phyloP scores from a whole-genome alignment of 2,113 vertebrate genomes.

The Halcyon malimbica region DNA sequence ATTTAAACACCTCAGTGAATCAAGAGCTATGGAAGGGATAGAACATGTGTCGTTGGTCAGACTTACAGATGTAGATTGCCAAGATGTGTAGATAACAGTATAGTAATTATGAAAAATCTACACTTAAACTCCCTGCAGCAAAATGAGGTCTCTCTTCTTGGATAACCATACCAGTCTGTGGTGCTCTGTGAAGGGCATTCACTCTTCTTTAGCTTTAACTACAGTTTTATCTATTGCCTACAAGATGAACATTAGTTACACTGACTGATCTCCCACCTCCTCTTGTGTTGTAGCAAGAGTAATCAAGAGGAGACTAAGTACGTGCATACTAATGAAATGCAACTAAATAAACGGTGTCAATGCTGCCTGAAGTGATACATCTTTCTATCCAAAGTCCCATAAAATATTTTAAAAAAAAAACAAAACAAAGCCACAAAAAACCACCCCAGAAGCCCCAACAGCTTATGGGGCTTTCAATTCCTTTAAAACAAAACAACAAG shows the following conservation, averaged over 20 bases:
- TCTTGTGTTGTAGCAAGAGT: not conserved
- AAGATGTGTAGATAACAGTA: not conserved
- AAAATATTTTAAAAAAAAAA: not conserved
- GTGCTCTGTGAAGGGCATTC: not conserved
- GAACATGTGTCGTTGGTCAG: accelerated
- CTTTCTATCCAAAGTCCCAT: not conserved
- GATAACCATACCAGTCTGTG: not conserved
- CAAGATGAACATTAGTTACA: not conserved
- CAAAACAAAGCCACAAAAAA: not conserved
- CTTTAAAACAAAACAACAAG: not conserved
- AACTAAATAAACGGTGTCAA: not conserved
- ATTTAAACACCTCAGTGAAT: not conserved
- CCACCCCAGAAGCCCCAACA: not conserved
- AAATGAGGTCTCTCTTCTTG: not conserved
- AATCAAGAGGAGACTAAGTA: not conserved
- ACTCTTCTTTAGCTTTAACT: not conserved
- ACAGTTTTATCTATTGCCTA: not conserved
- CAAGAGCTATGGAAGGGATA: not conserved
- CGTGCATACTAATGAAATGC: not conserved
- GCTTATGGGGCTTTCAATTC: not conserved
- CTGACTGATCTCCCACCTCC: not conserved
- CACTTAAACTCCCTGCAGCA: not conserved
- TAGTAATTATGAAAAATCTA: not conserved
- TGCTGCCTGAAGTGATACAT: not conserved
- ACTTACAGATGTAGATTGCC: not conserved